Conservation (phyloP, 2,797 vertebrate species). For the Mormyrops attenuatus region DNA sequence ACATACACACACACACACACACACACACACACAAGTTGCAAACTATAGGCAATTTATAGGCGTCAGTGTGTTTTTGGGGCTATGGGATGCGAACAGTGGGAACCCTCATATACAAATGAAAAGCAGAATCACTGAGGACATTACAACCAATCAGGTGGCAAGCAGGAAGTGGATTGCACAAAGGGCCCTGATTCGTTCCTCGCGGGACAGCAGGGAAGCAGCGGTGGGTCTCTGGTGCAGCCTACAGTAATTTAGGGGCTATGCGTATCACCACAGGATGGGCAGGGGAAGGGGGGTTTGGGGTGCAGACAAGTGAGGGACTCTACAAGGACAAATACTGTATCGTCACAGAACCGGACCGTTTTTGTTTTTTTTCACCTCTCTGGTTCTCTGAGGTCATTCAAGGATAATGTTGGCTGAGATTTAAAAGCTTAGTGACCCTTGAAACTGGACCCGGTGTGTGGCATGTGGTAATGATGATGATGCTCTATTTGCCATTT, state of each 20-base stretch:
- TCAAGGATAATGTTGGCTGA: background rate
- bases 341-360: background rate
- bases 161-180: background rate
- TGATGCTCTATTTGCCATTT: background rate
- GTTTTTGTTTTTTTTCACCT: background rate
- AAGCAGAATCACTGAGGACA: background rate
- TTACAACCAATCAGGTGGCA: background rate
- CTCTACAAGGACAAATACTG: background rate
- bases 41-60: background rate
- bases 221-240: background rate
- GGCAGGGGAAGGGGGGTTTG: background rate
- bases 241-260: background rate
- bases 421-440: background rate
- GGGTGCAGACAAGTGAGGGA: background rate
- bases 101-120: background rate
- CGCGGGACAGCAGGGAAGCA: background rate
- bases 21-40: background rate
- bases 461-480: background rate
- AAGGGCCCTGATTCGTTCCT: background rate
- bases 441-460: background rate
- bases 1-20: background rate
- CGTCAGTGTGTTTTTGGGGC: background rate
- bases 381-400: background rate
- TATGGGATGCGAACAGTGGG: background rate
- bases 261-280: background rate